Conservation (phyloP, 35 echinoderm and acorn worm species). For the Apostichopus parvimensis region DNA sequence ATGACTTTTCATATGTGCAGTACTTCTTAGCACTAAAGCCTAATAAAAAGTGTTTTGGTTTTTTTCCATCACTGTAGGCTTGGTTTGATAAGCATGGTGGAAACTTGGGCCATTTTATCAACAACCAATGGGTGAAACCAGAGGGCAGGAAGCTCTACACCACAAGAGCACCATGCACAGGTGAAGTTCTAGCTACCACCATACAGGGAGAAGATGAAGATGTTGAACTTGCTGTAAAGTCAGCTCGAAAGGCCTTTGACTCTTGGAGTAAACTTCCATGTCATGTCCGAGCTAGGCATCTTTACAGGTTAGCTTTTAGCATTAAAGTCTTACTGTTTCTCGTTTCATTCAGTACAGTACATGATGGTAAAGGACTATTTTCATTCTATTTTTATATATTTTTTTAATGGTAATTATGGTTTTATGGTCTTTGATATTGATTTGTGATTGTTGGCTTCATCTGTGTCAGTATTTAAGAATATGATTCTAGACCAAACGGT, state of each 20-base stretch:
- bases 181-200: slow-evolving; percentile 82
- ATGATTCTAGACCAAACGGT: too few species aligned
- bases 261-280: slow-evolving; percentile 96
- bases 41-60: not conserved
- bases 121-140: slow-evolving; percentile 98
- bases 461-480: too few species aligned
- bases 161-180: slow-evolving; percentile 75
- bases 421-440: too few species aligned
- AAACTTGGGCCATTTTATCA: slow-evolving; percentile 94
- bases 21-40: too few species aligned
- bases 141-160: slow-evolving; percentile 78
- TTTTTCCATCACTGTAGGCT: slow-evolving; percentile 41
- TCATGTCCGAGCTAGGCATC: slow-evolving; percentile 90
- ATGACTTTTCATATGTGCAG: too few species aligned
- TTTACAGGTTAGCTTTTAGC: slow-evolving; percentile 73
- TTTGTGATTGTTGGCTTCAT: too few species aligned
- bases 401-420: not conserved
- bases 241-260: slow-evolving; percentile 83
- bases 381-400: too few species aligned
- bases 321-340: not conserved
- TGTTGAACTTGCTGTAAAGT: slow-evolving; percentile 82
- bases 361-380: too few species aligned
- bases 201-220: slow-evolving; percentile 96
- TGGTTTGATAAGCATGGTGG: slow-evolving; percentile 94
- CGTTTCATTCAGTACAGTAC: slow-evolving; percentile 17